phyloP scores from a whole-genome alignment of 2,888 invertebrate species.

The Tetramorium bicarinatum region DNA sequence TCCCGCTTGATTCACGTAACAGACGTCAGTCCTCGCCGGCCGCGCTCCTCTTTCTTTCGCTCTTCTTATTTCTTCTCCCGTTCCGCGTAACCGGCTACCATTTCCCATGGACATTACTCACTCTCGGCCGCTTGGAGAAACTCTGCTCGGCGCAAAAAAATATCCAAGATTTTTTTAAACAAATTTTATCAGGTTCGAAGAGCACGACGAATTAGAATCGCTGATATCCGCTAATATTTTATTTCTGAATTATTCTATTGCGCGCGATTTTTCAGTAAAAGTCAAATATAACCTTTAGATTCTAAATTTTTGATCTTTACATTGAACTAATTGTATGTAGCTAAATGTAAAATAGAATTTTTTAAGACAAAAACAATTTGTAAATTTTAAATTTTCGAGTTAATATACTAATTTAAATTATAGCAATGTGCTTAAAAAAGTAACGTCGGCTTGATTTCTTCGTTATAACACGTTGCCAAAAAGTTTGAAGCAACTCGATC shows the following conservation, averaged over 20 bases:
- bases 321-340: too few relatives aligned
- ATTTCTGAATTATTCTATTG: not conserved
- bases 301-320: not conserved
- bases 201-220: not conserved
- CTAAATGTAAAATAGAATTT: not conserved
- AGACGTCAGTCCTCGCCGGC: constrained; percentile 69
- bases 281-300: not conserved
- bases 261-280: not conserved
- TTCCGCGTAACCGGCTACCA: constrained; percentile 66
- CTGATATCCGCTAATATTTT: not conserved
- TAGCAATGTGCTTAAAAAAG: not conserved
- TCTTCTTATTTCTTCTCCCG: constrained; percentile 55
- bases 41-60: constrained; percentile 60
- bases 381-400: not conserved
- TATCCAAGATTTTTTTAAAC: constrained; percentile 19
- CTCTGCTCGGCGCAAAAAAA: constrained; percentile 67
- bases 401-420: not conserved
- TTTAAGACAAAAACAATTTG: not conserved
- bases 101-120: constrained; percentile 73
- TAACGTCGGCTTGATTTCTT: not conserved
- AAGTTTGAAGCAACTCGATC: not conserved
- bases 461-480: not conserved
- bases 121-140: constrained; percentile 66
- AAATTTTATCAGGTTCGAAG: not conserved
- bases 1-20: constrained; percentile 76